A percentile compares a stretch with the other conserved stretches of the same genome.
phyloP scores from a whole-genome alignment of 2,113 vertebrate species.

The Hydrochoerus hydrochaeris region DNA sequence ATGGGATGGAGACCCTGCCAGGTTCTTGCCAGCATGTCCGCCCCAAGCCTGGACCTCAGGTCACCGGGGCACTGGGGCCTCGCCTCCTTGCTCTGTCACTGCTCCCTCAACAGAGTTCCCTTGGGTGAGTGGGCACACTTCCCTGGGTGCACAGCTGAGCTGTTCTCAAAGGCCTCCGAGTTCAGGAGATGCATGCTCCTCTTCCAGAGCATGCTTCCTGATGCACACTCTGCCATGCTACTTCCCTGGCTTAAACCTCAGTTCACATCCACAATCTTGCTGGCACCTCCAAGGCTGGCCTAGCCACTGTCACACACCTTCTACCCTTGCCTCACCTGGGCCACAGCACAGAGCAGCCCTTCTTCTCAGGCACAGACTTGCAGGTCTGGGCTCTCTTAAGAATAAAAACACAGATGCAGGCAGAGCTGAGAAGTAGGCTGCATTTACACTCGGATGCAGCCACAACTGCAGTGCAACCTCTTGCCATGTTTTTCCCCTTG shows the following conservation, averaged over 20 bases:
- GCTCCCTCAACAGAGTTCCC: background rate
- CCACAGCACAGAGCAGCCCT: background rate
- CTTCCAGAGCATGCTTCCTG: background rate
- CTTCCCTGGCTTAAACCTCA: background rate
- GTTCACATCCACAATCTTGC: background rate
- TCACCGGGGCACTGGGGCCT: too few species aligned
- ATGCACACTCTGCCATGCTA: background rate
- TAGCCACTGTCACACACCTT: background rate
- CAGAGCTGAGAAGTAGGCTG: background rate
- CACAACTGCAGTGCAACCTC: background rate
- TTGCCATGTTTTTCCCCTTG: background rate
- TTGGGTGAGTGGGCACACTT: accelerated
- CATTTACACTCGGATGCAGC: background rate
- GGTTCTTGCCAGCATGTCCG: background rate
- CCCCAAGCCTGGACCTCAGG: background rate
- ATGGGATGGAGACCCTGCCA: background rate
- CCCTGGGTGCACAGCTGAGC: too few species aligned
- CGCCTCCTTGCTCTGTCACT: background rate
- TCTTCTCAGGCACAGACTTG: background rate
- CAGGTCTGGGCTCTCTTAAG: background rate
- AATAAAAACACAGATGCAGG: background rate
- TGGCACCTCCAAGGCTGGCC: background rate
- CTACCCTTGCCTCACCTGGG: background rate
- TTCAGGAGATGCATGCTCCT: too few species aligned
- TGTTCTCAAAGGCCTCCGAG: too few species aligned